phyloP scores from a whole-genome alignment of 2,797 vertebrate species.

The Nyctibius grandis region DNA sequence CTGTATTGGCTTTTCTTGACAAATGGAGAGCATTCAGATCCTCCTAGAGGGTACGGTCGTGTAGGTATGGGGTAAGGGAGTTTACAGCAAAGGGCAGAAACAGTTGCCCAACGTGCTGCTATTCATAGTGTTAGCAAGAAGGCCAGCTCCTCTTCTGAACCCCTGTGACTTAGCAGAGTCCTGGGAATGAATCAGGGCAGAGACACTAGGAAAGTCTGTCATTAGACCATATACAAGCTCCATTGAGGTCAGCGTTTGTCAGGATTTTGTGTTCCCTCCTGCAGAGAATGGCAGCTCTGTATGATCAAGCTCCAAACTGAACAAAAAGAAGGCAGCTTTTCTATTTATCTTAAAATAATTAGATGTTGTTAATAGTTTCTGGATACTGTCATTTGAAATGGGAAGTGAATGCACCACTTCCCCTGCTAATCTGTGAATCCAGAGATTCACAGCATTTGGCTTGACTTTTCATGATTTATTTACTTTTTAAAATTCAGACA shows the following conservation, averaged over 20 bases:
- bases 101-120: not conserved
- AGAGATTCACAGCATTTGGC: not conserved
- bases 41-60: not conserved
- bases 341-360: not conserved
- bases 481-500: slow-evolving; percentile 44
- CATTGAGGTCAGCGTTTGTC: not conserved
- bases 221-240: not conserved
- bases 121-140: not conserved
- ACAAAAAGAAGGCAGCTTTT: not conserved
- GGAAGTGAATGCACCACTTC: not conserved
- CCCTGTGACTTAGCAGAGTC: not conserved
- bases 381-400: not conserved
- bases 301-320: not conserved
- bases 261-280: not conserved
- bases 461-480: slow-evolving; percentile 30
- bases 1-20: not conserved
- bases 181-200: not conserved
- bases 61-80: not conserved
- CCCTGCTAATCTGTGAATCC: not conserved
- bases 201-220: not conserved
- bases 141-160: not conserved
- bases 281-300: not conserved
- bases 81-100: not conserved
- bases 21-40: not conserved
- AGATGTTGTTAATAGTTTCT: not conserved